Base-by-base conservation (phyloP, 2,888 invertebrate species). In the Agrilus cyanescens region DNA sequence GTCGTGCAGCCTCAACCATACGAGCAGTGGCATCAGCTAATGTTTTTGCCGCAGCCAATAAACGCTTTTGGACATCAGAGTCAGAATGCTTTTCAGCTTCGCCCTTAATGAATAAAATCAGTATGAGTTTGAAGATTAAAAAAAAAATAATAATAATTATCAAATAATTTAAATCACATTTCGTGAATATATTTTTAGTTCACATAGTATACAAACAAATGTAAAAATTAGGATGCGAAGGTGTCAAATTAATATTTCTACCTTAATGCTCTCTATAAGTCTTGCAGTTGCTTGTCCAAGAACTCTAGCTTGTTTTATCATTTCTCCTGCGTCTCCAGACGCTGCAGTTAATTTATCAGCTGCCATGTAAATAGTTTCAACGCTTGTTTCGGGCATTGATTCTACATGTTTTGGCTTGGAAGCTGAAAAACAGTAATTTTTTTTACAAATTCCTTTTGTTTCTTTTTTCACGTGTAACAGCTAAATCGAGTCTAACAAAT, bases 1-100 rank as follows among this genome's bases (percentile, higher is more conserved):
- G 84, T 44, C 96, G 75, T 0, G 95, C 95, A 0, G 95, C 94
- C 65, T 97, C 96, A 16, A 97, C 96, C 84, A 98, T 86, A 52
- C 86, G 78, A 0, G 95, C 89, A 0, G 98, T 98, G 1, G 97
- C 97, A 65, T 97, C 96, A 0, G 97, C 97, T 35, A 89, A 63
- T 43, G 87, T 76, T 62, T 95, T 95, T 12, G 98, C 98, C 0
- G 98, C 98, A 0, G 91, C 91, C 36, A 98, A 66, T 40, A 98
- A 68, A 44, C 88, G 78, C 50, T 88, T 80, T 57, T 95, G 94
- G n/a, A 85, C 74, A 41, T 93, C 93, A 0, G 89, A 82, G 62
- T 86, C 86, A 0, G 85, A 80, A 57, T 89, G 83, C 32, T 77
- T 76, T 58, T 94, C 94, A 0, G 97, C 97, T 61, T 97, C 94